Conservation (phyloP, 2,113 vertebrate genomes). For the Pleuronectes platessa region DNA sequence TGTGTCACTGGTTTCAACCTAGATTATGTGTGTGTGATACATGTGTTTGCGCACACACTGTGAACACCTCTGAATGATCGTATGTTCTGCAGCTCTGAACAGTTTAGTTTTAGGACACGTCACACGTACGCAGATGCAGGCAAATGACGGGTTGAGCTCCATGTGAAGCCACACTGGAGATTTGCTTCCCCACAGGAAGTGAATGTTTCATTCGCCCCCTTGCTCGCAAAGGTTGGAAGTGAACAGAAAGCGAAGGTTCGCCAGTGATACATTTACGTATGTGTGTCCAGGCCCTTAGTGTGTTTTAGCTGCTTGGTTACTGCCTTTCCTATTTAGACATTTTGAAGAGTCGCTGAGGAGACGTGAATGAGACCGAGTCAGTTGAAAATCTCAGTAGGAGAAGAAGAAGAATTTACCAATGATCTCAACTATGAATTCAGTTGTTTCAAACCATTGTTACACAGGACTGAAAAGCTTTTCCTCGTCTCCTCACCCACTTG, state of each 20-base stretch:
- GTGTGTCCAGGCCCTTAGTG: no score
- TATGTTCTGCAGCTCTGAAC: not conserved
- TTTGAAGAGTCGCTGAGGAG: not conserved
- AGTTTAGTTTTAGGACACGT: not conserved
- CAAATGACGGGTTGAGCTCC: not conserved
- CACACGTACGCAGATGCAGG: not conserved
- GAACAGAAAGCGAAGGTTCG: no score
- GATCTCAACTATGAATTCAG: not conserved
- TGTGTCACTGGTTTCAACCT: constrained; percentile 52
- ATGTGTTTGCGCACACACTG: constrained; percentile 21
- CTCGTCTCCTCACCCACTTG: not conserved
- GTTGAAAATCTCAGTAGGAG: not conserved
- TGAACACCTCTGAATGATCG: constrained; percentile 10
- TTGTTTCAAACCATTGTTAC: constrained; percentile 19
- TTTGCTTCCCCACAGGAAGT: no score
- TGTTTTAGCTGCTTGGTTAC: constrained; percentile 12
- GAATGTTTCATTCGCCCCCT: no score
- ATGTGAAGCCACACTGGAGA: no score
- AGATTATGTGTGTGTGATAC: not conserved
- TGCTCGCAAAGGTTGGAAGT: no score
- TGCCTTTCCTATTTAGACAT: constrained; percentile 1
- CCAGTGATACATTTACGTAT: no score
- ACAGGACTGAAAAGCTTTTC: constrained; percentile 29
- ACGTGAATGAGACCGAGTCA: not conserved
- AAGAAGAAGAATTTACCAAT: not conserved